Percentiles rank a stretch among this genome's conserved stretches.
Conservation (phyloP, 2,113 vertebrate genomes). For the Pomatorhinus ruficollis region DNA sequence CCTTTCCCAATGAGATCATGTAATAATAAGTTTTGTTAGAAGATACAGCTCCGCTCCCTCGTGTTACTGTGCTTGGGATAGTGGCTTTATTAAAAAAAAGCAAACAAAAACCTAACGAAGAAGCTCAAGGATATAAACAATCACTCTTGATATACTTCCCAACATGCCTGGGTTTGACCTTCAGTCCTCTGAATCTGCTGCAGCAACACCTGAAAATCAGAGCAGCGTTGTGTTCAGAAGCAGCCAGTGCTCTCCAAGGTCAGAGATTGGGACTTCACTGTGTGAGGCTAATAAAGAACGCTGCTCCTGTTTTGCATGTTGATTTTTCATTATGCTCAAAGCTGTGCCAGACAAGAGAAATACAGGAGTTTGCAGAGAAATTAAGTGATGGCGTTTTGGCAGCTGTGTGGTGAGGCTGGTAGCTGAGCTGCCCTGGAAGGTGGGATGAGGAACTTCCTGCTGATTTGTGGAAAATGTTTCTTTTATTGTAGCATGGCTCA, state of each 20-base stretch:
- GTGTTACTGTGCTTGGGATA: not conserved
- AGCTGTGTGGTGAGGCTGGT: not conserved
- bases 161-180: not conserved
- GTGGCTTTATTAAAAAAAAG: not conserved
- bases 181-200: not conserved
- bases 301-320: not conserved
- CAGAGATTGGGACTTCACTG: not conserved
- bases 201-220: not conserved
- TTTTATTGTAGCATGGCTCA: not conserved
- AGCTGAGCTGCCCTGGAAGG: not conserved
- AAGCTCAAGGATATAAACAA: not conserved
- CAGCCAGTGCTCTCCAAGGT: not conserved
- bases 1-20: not conserved
- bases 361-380: not conserved
- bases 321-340: not conserved
- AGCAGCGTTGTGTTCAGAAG: rapidly evolving
- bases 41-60: not conserved
- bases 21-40: not conserved
- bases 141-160: not conserved
- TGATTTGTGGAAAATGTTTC: not conserved
- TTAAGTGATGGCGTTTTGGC: not conserved
- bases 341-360: not conserved
- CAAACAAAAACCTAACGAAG: not conserved
- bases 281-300: not conserved
- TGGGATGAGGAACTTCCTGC: not conserved